A percentile compares a stretch with the other conserved stretches of the same genome.
Conservation (phyloP, 2,797 vertebrate genomes). For the Calcarius lapponicus region DNA sequence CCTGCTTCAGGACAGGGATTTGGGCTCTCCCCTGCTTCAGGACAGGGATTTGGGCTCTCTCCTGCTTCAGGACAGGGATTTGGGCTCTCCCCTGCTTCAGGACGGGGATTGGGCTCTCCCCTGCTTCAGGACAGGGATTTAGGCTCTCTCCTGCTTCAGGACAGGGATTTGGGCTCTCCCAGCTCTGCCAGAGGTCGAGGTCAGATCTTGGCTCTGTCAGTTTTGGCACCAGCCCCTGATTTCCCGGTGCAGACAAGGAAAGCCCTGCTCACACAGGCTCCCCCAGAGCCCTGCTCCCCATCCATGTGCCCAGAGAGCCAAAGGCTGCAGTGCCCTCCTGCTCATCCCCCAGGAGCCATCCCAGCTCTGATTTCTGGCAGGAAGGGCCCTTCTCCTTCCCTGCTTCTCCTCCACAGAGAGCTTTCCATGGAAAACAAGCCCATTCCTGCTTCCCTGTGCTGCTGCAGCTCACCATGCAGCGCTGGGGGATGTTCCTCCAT, state of each 20-base stretch:
- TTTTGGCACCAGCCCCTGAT: not conserved
- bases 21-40: not conserved
- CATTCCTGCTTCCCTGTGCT: not conserved
- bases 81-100: not conserved
- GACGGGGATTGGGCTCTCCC: not conserved
- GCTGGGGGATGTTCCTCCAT: not conserved
- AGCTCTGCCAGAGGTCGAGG: fast-evolving
- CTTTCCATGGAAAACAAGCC: not conserved
- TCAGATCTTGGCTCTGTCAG: not conserved
- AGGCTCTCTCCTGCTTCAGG: not conserved
- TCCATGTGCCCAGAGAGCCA: not conserved
- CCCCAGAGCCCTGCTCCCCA: not conserved
- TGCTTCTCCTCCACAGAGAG: not conserved
- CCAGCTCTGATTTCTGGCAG: not conserved
- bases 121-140: not conserved
- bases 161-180: not conserved
- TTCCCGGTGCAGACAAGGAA: not conserved
- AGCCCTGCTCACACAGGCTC: not conserved
- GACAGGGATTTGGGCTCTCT: not conserved
- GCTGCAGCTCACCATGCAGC: not conserved
- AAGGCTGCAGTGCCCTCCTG: not conserved
- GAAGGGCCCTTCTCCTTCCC: not conserved
- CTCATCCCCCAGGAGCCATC: not conserved
- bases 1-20: not conserved
- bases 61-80: not conserved